A percentile compares a stretch with the other conserved stretches of the same genome.
phyloP scores from a whole-genome alignment of 2,888 invertebrate species.

The Dendrolimus pini region DNA sequence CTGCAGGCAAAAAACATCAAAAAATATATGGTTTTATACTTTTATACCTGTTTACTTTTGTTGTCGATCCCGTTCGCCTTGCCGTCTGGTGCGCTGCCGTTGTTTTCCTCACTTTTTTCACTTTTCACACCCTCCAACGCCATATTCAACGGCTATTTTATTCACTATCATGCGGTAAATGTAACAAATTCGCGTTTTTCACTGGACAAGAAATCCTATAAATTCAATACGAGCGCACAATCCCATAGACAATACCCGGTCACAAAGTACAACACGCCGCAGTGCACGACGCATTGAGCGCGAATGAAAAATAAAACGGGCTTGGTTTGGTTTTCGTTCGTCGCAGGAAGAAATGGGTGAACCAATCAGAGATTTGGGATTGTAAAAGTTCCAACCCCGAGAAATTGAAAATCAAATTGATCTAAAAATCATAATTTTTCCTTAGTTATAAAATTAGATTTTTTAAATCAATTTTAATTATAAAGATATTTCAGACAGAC shows the following conservation, averaged over 20 bases:
- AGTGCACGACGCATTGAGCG: conserved; percentile 60
- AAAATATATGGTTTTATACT: conserved; percentile 35
- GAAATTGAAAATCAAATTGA: no score
- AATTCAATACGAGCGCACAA: conserved; percentile 60
- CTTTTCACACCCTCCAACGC: conserved; percentile 74
- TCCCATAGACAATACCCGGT: conserved; percentile 61
- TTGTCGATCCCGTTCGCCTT: conserved; percentile 76
- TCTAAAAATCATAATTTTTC: no score
- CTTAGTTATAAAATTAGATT: no score
- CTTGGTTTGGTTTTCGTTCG: conserved; percentile 8
- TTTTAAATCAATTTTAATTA: no score
- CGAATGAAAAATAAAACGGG: conserved; percentile 51
- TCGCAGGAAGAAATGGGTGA: conserved; percentile 32
- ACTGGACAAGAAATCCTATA: conserved; percentile 53
- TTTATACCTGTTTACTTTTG: conserved; percentile 75
- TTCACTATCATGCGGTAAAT: conserved; percentile 68
- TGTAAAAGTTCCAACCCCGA: neutral
- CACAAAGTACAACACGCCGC: conserved; percentile 37
- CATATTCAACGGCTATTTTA: conserved; percentile 62
- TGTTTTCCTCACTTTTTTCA: conserved; percentile 74
- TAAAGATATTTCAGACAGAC: no score
- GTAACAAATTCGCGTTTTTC: conserved; percentile 38
- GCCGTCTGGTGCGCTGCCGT: conserved; percentile 67
- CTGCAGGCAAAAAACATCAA: conserved; percentile 25
- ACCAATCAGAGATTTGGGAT: conserved; percentile 20